Conservation (phyloP, 2,888 invertebrate genomes). For the Norana najaformis region DNA sequence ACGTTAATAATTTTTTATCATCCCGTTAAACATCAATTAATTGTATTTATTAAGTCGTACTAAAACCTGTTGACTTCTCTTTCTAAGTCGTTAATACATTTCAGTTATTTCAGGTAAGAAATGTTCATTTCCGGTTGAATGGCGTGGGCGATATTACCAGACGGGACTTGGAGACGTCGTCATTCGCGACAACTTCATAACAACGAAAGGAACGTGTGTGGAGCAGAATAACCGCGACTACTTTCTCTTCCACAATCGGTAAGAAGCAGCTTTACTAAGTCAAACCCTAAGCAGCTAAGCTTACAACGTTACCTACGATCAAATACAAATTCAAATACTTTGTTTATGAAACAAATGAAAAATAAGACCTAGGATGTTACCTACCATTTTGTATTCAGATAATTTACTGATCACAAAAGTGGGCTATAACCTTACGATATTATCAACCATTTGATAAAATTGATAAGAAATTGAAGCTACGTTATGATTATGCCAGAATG, state of each 20-base stretch:
- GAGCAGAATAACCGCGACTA: constrained; percentile 35
- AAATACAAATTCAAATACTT: no score
- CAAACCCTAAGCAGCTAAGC: background rate
- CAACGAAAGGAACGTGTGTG: constrained; percentile 35
- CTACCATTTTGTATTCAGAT: background rate
- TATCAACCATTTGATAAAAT: no score
- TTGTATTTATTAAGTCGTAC: background rate
- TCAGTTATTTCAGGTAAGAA: background rate
- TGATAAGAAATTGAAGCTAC: no score
- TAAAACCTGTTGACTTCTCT: background rate
- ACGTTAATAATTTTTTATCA: no score
- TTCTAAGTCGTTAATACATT: background rate
- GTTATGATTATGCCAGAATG: no score
- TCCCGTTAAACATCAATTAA: no score
- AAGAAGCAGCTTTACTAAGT: background rate
- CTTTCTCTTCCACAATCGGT: constrained; percentile 30
- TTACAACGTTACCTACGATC: no score
- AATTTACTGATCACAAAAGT: no score
- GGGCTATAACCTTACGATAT: no score
- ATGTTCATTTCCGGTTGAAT: constrained; percentile 33
- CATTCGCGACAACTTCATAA: constrained; percentile 31
- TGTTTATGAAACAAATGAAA: no score
- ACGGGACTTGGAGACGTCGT: constrained; percentile 36
- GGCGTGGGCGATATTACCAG: constrained; percentile 38
- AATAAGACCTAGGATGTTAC: background rate